Evolutionary conservation across 2,113 vertebrate genomes (phyloP), one percentile per base, ranked within the genome.

Genomic region (Istiophorus platypterus): DNA sequence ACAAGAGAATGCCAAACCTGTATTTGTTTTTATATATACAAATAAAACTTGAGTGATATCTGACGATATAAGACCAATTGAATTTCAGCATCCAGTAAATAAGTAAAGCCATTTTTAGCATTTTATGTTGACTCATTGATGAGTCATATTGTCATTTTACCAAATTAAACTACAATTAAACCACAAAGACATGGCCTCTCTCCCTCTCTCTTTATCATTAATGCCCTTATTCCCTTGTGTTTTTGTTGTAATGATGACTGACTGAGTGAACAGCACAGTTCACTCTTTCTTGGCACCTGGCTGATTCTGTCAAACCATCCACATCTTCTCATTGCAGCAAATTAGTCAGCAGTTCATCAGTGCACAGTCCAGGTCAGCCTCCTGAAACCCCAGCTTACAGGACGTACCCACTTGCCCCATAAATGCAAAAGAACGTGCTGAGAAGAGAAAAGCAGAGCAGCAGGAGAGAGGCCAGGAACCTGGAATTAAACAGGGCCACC

Each of bases 401-500:
- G 41, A 84, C 47, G 2, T 18, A 58, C 71, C 74, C 42, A 37
- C 64, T 72, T 77, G 39, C 37, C 76, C 75, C 65, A 81, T 82
- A 82, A 80, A 91, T 83, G 78, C 79, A 78, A 88, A 34, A 79
- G 88, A 92, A 91, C 86, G 81, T 88, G 85, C 89, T 87, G 92
- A 90, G 91, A 88, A 86, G 85, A 86, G 89, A 92, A 91, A 94
- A 94, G 91, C 86, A 93, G 90, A 95, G 90, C 92, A 91, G 93
- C 70, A 64, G 85, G 82, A 89, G 77, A 94, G 93, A 95, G 90
- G 91, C 95, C 94, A 95, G 95, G 95, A 96, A 80, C 95, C 94
- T 93, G 95, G 94, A 95, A 94, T 96, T 96, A 95, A 96, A 95
- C 94, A 89, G 92, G 91, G 94, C 94, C 94, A 95, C 95, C 94